Conservation (phyloP, 1,140 invertebrate genomes). For the Condylostylus longicornis region DNA sequence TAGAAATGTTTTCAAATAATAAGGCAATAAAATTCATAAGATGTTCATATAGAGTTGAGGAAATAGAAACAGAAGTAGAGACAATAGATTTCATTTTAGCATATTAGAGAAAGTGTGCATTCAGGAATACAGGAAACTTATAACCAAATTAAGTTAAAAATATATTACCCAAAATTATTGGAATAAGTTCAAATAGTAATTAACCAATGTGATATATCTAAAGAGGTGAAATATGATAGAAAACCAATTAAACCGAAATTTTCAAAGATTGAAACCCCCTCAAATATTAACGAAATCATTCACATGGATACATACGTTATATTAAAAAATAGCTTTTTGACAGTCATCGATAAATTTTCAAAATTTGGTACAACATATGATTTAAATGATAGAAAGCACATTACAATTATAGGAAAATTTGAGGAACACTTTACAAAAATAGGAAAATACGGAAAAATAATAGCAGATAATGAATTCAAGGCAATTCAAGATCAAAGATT, state of each 20-base stretch:
- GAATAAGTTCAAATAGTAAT: slow-evolving; percentile 2
- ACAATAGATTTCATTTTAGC: slow-evolving; percentile 10
- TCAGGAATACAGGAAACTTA: slow-evolving; percentile 8
- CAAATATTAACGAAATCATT: slow-evolving; percentile 7
- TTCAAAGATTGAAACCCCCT: slow-evolving; percentile 9
- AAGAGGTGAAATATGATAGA: slow-evolving; percentile 8
- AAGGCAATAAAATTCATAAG: slow-evolving; percentile 9
- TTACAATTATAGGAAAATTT: too few relatives aligned
- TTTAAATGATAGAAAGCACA: slow-evolving; percentile 7
- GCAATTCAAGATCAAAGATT: too few relatives aligned
- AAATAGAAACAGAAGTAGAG: slow-evolving; percentile 9
- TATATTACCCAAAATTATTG: slow-evolving; percentile 5
- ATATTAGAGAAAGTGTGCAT: slow-evolving; percentile 6
- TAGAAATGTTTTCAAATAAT: slow-evolving; percentile 8
- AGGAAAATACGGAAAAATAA: too few relatives aligned
- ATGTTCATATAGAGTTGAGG: slow-evolving; percentile 8
- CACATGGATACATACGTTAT: slow-evolving; percentile 8
- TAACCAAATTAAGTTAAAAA: slow-evolving; percentile 6
- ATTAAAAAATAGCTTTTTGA: slow-evolving; percentile 5
- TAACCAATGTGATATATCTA: slow-evolving; percentile 9
- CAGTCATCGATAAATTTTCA: slow-evolving; percentile 8
- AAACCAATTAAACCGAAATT: slow-evolving; percentile 9
- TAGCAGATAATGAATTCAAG: too few relatives aligned
- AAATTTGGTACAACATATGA: slow-evolving; percentile 1
- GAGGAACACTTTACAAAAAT: too few relatives aligned